Conservation (phyloP, 2,797 vertebrate species). For the Telmatherina bonti region DNA sequence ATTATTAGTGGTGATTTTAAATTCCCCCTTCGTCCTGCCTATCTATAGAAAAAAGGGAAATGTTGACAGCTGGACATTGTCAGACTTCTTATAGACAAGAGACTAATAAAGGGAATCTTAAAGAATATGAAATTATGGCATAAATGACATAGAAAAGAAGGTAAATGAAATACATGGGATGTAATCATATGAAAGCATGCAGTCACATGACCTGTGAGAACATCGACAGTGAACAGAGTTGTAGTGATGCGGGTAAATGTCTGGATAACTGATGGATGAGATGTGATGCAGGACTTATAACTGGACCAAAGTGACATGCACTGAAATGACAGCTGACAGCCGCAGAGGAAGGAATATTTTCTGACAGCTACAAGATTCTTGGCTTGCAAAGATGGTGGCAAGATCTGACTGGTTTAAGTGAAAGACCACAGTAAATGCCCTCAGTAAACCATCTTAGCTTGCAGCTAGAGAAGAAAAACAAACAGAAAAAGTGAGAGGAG, state of each 20-base stretch:
- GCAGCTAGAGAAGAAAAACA: background rate
- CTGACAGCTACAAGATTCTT: slow-evolving; percentile 8
- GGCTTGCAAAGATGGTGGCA: slow-evolving; percentile 4
- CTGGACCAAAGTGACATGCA: slow-evolving; percentile 16
- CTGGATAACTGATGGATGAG: slow-evolving; percentile 14
- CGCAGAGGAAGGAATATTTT: background rate
- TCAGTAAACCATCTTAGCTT: background rate
- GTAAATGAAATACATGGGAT: background rate
- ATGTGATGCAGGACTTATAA: slow-evolving; percentile 8
- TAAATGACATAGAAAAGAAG: background rate
- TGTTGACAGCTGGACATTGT: background rate
- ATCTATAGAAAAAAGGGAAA: background rate
- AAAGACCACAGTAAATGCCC: background rate
- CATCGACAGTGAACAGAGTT: background rate
- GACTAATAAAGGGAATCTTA: background rate
- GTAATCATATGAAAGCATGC: background rate
- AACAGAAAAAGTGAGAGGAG: background rate
- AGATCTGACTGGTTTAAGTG: slow-evolving; percentile 14
- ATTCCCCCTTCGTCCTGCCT: no score
- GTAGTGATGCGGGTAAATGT: background rate
- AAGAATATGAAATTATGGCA: background rate
- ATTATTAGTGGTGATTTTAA: no score
- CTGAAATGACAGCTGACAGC: slow-evolving; percentile 15
- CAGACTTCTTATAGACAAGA: background rate
- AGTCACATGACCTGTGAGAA: background rate